phyloP scores from a whole-genome alignment of 2,113 vertebrate genomes.

The Oenanthe melanoleuca region DNA sequence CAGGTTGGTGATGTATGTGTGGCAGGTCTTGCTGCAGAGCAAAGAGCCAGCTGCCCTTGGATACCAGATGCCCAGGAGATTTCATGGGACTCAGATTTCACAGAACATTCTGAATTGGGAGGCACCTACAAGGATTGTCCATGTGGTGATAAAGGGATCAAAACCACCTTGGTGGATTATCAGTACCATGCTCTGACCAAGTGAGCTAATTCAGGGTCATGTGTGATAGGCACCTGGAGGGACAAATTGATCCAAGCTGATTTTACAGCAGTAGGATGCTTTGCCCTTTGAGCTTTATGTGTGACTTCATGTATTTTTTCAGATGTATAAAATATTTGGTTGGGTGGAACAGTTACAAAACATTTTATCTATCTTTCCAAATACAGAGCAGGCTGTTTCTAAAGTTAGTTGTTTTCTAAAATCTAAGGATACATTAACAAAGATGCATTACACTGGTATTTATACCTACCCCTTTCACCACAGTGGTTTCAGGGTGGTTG shows the following conservation, averaged over 20 bases:
- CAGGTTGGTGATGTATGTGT: rapidly evolving
- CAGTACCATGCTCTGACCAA: not conserved
- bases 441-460: not conserved
- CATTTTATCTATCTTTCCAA: not conserved
- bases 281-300: not conserved
- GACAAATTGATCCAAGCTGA: not conserved
- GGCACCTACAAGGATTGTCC: not conserved
- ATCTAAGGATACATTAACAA: not conserved
- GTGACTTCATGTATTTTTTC: not conserved
- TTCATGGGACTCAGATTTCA: not conserved
- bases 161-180: not conserved
- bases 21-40: not conserved
- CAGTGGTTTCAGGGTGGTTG: not conserved
- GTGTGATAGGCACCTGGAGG: not conserved
- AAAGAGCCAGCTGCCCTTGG: not conserved
- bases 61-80: not conserved
- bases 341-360: not conserved
- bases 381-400: not conserved
- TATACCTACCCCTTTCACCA: not conserved
- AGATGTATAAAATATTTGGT: not conserved
- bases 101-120: not conserved
- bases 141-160: not conserved
- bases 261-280: not conserved
- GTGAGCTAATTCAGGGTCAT: not conserved
- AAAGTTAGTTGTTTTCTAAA: not conserved